A percentile compares a stretch with the other conserved stretches of the same genome.
phyloP scores from a whole-genome alignment of 2,113 vertebrate species.

The Apistogramma diplotaenia region DNA sequence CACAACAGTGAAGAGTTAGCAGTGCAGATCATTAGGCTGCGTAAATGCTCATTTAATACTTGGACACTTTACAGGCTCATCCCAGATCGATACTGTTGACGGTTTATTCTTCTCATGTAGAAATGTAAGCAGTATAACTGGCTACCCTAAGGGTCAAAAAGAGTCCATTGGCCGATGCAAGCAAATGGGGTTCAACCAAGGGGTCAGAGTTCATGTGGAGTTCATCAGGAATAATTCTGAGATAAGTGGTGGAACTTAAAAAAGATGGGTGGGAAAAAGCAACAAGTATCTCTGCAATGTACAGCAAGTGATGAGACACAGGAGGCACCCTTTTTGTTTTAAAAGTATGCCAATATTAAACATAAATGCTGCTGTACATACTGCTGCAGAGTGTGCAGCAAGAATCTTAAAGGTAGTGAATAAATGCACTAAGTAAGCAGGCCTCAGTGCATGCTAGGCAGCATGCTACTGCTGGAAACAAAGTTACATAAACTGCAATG shows the following conservation, averaged over 20 bases:
- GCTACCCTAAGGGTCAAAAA: conserved; percentile 26
- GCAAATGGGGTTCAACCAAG: conserved; percentile 28
- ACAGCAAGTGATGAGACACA: not conserved
- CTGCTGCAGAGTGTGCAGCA: not conserved
- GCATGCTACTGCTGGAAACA: not conserved
- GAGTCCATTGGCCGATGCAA: conserved; percentile 47
- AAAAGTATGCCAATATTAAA: not conserved
- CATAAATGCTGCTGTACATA: not conserved
- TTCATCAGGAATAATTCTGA: conserved; percentile 13
- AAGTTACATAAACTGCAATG: not conserved
- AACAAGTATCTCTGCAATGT: not conserved
- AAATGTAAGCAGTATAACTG: conserved; percentile 38
- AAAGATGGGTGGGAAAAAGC: not conserved
- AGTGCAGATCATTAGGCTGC: not conserved
- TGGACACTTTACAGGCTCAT: not conserved
- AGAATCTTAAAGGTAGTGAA: not conserved
- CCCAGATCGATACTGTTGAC: conserved; percentile 42
- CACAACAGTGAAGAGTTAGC: not conserved
- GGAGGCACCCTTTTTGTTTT: not conserved
- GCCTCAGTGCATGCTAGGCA: not conserved
- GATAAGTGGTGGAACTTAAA: not conserved
- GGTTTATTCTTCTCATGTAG: not conserved
- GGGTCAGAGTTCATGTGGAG: conserved; percentile 51
- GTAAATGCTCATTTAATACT: not conserved
- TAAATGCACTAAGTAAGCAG: not conserved